Evolutionary conservation across 1,140 invertebrate genomes (phyloP).

Genomic region (Caenorhabditis remanei): DNA sequence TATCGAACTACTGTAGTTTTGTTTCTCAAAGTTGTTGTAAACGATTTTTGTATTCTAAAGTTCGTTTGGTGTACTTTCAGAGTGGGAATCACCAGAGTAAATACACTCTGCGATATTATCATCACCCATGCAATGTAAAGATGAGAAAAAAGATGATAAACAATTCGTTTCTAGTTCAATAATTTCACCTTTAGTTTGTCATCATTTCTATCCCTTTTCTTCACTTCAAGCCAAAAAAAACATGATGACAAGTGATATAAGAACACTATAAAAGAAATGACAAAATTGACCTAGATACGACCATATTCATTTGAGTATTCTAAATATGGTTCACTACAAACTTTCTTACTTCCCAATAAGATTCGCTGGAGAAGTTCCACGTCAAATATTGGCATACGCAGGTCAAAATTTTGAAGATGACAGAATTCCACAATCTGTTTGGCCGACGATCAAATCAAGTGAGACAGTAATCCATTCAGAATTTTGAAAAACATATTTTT

Average conservation of each 20-base stretch:
- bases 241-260: background rate
- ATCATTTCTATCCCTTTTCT: constrained; percentile 6
- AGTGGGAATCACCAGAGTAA: background rate
- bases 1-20: too few species aligned
- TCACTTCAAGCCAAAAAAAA: background rate
- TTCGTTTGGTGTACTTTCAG: too few species aligned
- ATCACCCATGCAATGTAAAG: background rate
- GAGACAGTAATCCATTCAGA: background rate
- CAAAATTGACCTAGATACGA: background rate
- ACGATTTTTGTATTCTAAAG: too few species aligned
- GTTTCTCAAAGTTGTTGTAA: too few species aligned
- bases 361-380: constrained; percentile 8
- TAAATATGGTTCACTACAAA: constrained; percentile 52
- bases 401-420: constrained; percentile 75
- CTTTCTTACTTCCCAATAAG: constrained; percentile 57
- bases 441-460: constrained; percentile 71
- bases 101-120: background rate
- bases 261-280: background rate
- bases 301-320: background rate
- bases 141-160: constrained; percentile 3
- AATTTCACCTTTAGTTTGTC: background rate
- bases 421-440: constrained; percentile 70
- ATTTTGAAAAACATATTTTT: background rate
- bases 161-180: background rate
- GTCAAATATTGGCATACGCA: constrained; percentile 73